Percentiles rank a stretch among this genome's conserved stretches.
phyloP scores from a whole-genome alignment of 2,888 invertebrate genomes.

The Gandaritis pyraliata region DNA sequence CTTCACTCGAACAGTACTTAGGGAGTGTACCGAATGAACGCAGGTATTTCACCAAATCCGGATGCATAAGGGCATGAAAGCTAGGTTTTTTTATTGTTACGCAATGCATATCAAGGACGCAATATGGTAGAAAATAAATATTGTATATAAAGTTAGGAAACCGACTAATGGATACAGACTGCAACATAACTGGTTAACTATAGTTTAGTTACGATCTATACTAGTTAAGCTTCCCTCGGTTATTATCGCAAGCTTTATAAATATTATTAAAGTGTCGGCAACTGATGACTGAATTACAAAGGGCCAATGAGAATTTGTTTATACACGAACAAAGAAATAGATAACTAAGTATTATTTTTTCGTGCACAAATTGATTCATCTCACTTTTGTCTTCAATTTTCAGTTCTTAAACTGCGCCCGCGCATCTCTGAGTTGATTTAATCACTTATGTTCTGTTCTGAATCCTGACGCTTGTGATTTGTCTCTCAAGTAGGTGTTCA shows the following conservation, averaged over 20 bases:
- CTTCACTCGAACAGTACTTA: slow-evolving; percentile 79
- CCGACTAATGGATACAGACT: slow-evolving; percentile 80
- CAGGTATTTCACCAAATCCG: slow-evolving; percentile 59
- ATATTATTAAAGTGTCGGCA: slow-evolving; percentile 71
- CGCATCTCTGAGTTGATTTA: slow-evolving; percentile 72
- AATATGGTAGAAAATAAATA: slow-evolving; percentile 85
- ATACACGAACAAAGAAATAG: slow-evolving; percentile 61
- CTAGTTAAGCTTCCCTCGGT: slow-evolving; percentile 80
- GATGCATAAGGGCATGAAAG: slow-evolving; percentile 76
- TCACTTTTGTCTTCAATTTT: slow-evolving; percentile 54
- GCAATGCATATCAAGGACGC: slow-evolving; percentile 85
- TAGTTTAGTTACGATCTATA: slow-evolving; percentile 81
- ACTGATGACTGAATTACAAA: slow-evolving; percentile 80
- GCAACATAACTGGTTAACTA: slow-evolving; percentile 75
- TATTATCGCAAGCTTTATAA: slow-evolving; percentile 79
- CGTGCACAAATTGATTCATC: slow-evolving; percentile 69
- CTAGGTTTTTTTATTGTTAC: slow-evolving; percentile 84
- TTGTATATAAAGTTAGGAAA: slow-evolving; percentile 81
- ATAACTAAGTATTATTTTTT: slow-evolving; percentile 63
- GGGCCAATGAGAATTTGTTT: slow-evolving; percentile 77
- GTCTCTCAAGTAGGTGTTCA: slow-evolving; percentile 48
- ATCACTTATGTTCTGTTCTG: slow-evolving; percentile 54
- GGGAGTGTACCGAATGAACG: slow-evolving; percentile 59
- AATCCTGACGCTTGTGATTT: slow-evolving; percentile 51
- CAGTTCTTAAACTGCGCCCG: slow-evolving; percentile 66